phyloP scores from a whole-genome alignment of 2,888 invertebrate genomes.

The Coleophora flavipennella region DNA sequence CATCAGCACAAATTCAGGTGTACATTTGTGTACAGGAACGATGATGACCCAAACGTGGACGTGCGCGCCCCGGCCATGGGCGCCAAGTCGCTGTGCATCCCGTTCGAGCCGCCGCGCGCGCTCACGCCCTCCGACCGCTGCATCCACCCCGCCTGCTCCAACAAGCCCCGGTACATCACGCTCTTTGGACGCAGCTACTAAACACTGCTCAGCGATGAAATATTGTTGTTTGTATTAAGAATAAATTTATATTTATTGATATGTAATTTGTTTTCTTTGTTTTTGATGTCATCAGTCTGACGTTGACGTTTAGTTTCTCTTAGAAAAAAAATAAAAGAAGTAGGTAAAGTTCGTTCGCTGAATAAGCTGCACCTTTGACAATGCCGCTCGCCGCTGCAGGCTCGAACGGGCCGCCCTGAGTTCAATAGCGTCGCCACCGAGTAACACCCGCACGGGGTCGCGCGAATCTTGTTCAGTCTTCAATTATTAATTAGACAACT shows the following conservation, averaged over 20 bases:
- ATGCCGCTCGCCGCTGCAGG: too few relatives aligned
- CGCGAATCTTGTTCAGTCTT: too few relatives aligned
- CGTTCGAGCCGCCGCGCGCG: constrained; percentile 86
- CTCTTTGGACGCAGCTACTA: constrained; percentile 96
- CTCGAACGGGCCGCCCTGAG: too few relatives aligned
- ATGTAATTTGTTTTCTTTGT: background rate
- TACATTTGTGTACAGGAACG: constrained; percentile 67
- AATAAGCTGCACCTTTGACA: too few relatives aligned
- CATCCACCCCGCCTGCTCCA: constrained; percentile 88
- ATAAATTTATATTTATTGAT: constrained; percentile 22
- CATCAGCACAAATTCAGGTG: background rate
- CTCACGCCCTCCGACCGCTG: constrained; percentile 79
- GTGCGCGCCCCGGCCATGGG: constrained; percentile 96
- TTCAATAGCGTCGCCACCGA: too few relatives aligned
- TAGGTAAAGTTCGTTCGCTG: too few relatives aligned
- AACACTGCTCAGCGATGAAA: background rate
- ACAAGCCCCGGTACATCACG: constrained; percentile 87
- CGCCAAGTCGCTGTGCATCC: constrained; percentile 98
- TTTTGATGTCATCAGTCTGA: background rate
- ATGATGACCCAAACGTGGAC: constrained; percentile 71
- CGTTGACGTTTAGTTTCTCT: too few relatives aligned
- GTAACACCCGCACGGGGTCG: too few relatives aligned
- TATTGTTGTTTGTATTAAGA: constrained; percentile 13
- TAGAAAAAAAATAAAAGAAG: too few relatives aligned
- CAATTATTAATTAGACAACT: too few relatives aligned